Conservation (phyloP, 2,888 invertebrate species). For the Drosophila dives region DNA sequence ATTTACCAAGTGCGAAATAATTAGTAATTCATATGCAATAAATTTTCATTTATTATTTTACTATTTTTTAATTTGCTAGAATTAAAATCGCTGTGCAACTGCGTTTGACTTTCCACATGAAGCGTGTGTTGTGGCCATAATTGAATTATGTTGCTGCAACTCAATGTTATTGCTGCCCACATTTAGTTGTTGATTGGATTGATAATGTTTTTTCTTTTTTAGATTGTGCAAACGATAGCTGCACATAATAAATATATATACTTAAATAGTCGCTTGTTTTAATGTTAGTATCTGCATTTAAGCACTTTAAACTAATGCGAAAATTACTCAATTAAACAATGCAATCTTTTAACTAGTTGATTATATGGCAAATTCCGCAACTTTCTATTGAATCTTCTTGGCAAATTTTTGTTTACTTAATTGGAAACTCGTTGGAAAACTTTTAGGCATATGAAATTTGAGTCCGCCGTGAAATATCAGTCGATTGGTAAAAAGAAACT, state of each 20-base stretch:
- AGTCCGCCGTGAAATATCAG: neutral
- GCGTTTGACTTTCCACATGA: conserved; percentile 23
- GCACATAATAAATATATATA: conserved; percentile 1
- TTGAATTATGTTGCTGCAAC: conserved; percentile 68
- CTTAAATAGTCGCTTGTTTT: neutral
- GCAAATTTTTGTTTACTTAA: conserved; percentile 14
- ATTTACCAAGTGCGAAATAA: neutral
- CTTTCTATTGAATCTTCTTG: neutral
- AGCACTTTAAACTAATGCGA: conserved; percentile 11
- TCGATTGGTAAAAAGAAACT: conserved; percentile 22
- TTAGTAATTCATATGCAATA: neutral
- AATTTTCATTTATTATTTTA: neutral
- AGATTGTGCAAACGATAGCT: conserved; percentile 50
- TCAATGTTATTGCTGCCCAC: conserved; percentile 17
- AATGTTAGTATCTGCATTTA: neutral
- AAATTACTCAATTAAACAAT: conserved; percentile 12
- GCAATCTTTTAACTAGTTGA: neutral
- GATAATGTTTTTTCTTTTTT: conserved; percentile 52
- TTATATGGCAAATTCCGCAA: neutral
- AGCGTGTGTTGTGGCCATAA: conserved; percentile 68
- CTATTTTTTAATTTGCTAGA: neutral
- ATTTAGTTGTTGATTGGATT: conserved; percentile 44
- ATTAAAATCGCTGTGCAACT: neutral
- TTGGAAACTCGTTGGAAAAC: conserved; percentile 1
- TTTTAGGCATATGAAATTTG: conserved; percentile 1